Evolutionary conservation across 1,140 invertebrate species (phyloP), one percentile per base, ranked within the genome.

Genomic region (Heliconius congener): DNA sequence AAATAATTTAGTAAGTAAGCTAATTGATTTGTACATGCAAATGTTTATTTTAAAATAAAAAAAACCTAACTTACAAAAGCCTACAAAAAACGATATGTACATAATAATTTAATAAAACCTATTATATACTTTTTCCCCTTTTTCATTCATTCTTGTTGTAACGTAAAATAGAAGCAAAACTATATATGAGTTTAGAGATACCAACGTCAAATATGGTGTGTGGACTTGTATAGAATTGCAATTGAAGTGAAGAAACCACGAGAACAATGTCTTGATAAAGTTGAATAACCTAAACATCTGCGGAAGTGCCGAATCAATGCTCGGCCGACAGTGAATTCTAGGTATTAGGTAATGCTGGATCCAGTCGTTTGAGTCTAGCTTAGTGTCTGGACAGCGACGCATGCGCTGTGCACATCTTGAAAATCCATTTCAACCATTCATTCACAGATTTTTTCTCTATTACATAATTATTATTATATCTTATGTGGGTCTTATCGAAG

Each of bases 351-450:
- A 66, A 78, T 57, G 0, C 11, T 46, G 27, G 23, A 6, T 11
- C 37, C 37, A n/a, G 23, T 55, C 60, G 23, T 75, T 78, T 1
- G 37, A 76, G 75, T 74, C 79, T 81, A 72, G 55, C 19, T 71
- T 37, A 37, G 16, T 66, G 73, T 81, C 76, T 78, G 75, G 52
- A n/a, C 19, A 66, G 46, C 72, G 11, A 46, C 80, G 80, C 80
- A 78, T 77, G 80, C 80, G 80, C 73, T 27, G 19, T 78, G 19
- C 3, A 27, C 16, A 71, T 50, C 60, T 19, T 18, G 70, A 81
- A 81, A 81, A 78, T 81, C 80, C 66, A 81, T 81, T 81, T 72
- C 60, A 9, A 11, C 60, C 60, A 71, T 81, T 79, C 78, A 79
- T 79, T 66, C 60, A 30, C 8, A 6, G 9, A 74, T 19, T 70